Evolutionary conservation across 2,888 invertebrate species (phyloP).

Genomic region (Dicranocentrus wangi): DNA sequence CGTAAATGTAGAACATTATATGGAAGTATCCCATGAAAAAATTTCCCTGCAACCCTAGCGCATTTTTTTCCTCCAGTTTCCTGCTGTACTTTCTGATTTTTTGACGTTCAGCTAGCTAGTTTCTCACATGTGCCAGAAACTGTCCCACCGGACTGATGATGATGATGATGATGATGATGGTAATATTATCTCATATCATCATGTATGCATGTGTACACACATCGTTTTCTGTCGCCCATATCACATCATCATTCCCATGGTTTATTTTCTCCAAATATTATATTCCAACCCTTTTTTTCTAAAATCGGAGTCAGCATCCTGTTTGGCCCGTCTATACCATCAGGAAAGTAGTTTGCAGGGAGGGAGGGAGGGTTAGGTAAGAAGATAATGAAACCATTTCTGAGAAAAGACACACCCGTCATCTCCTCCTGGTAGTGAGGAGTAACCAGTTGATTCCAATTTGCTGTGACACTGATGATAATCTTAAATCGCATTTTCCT

Average conservation of each 20-base stretch:
- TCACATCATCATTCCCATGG: slow-evolving; percentile 38
- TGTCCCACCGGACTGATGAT: slow-evolving; percentile 55
- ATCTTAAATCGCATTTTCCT: slow-evolving; percentile 49
- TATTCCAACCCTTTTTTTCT: neutral
- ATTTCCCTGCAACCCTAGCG: no score
- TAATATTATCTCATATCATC: slow-evolving; percentile 45
- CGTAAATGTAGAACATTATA: neutral
- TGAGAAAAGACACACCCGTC: slow-evolving; percentile 15
- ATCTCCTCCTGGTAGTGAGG: neutral
- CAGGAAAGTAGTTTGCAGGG: neutral
- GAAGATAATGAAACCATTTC: slow-evolving; percentile 32
- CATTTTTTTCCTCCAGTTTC: neutral
- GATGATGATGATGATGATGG: slow-evolving; percentile 35
- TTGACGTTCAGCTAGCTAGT: slow-evolving; percentile 15
- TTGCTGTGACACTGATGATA: slow-evolving; percentile 51
- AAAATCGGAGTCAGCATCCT: slow-evolving; percentile 32
- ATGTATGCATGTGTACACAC: slow-evolving; percentile 30
- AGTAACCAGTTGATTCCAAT: slow-evolving; percentile 61
- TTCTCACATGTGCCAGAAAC: slow-evolving; percentile 52
- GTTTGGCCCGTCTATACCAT: no score
- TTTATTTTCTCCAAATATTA: slow-evolving; percentile 35
- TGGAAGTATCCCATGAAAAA: no score
- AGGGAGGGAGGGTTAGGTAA: slow-evolving; percentile 14
- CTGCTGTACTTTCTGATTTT: neutral
- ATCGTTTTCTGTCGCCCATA: slow-evolving; percentile 15